Evolutionary conservation across 1,140 invertebrate genomes (phyloP), one percentile per base, ranked within the genome.

Genomic region (Tetramorium simillimum): DNA sequence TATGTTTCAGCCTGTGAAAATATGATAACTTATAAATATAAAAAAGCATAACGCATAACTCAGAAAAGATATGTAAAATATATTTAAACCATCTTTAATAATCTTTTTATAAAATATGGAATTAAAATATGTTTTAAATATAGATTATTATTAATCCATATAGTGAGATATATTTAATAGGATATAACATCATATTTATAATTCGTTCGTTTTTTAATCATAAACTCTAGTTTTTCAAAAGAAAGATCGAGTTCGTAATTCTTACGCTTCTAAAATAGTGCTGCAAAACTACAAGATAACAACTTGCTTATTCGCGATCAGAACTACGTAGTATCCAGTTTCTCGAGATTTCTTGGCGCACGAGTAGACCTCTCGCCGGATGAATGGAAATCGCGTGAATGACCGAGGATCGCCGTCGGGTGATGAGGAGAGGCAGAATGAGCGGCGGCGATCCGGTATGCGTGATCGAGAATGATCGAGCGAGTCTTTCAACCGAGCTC

Each of bases 321-420:
- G 37, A 46, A 18, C 67, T 73, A 84, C 69, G 63, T 67, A 56
- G 69, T 60, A 75, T 37, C 28, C 80, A 60, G 40, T 53, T 58
- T 72, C 69, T 46, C 40, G 14, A 49, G 69, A n/a, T 28, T 46
- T 49, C 21, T 49, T 28, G 40, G 60, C 16, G n/a, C 43, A 12
- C 46, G 62, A 53, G 43, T 67, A 51, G 14, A 16, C 21, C 49
- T 63, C 82, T 73, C 73, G 80, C 56, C 33, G 86, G 84, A 93
- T 93, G 93, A 93, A 93, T 93, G 93, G 92, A 93, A 92, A 93
- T 92, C 89, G 91, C 92, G 92, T 93, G 92, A 93, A 93, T 92
- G 93, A 89, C 89, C 88, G 88, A 85, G 60, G 76, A 87, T 85
- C 80, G 89, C 70, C 85, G 60, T 63, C 77, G 65, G 75, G 62